Percentiles rank a stretch among this genome's conserved stretches.
Conservation (phyloP, 2,888 invertebrate species). For the Byasa hedistus region DNA sequence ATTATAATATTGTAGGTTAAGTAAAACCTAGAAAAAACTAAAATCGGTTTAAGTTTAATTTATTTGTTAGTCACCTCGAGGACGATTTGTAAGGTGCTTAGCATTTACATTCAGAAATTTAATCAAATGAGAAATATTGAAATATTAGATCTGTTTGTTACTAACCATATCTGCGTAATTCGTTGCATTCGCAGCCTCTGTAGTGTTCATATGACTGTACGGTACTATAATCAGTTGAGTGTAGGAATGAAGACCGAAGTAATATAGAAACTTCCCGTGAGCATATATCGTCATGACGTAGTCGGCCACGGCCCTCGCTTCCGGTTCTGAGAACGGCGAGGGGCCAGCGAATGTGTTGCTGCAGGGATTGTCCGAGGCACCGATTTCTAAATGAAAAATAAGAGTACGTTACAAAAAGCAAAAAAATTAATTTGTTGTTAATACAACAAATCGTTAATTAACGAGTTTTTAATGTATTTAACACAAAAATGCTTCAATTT, state of each 20-base stretch:
- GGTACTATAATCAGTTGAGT: constrained; percentile 77
- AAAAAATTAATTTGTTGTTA: too few relatives aligned
- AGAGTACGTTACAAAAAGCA: too few relatives aligned
- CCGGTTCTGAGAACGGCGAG: constrained; percentile 76
- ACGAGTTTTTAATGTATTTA: too few relatives aligned
- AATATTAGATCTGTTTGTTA: constrained; percentile 4
- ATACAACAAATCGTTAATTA: too few relatives aligned
- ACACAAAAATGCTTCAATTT: too few relatives aligned
- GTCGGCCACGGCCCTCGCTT: constrained; percentile 62
- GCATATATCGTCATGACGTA: constrained; percentile 51
- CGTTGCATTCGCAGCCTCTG: constrained; percentile 41
- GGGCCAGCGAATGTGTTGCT: constrained; percentile 76
- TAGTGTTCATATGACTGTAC: constrained; percentile 59
- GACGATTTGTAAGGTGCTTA: too few relatives aligned
- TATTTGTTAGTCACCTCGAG: too few relatives aligned
- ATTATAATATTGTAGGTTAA: too few relatives aligned
- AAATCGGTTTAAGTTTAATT: too few relatives aligned
- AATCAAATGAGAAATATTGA: too few relatives aligned
- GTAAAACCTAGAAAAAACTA: too few relatives aligned
- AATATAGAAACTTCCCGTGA: constrained; percentile 60
- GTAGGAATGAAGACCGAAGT: constrained; percentile 79
- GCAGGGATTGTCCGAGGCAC: constrained; percentile 70
- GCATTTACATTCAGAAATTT: too few relatives aligned
- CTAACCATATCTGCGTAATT: constrained; percentile 68
- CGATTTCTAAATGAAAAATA: constrained; percentile 45